Evolutionary conservation across 64 coral and sea anemone genomes (phyloP), one percentile per base, ranked within the genome.

Genomic region (Montipora foliosa): DNA sequence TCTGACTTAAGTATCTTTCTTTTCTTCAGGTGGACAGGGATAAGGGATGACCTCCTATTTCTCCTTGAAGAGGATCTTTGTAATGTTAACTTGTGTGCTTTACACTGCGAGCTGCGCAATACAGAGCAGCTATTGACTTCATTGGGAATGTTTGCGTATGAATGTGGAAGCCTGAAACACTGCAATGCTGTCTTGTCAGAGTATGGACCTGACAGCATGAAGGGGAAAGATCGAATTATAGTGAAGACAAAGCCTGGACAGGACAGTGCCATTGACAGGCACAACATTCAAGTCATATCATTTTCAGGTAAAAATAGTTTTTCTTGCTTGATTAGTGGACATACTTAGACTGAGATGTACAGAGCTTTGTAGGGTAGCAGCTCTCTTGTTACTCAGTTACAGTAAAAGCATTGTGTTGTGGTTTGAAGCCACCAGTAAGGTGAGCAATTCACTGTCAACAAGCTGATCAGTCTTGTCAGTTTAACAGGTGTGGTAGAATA

Each of bases 151-250:
- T 67, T 68, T 51, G 91, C 75, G 4, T 49, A 93, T 93, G 19
- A 78, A 67, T 67, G 72, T 79, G 91, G 76, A 1, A 51, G 75
- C 9, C 76, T 93, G 29, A 51, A 87, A 57, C 44, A 79, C 2
- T 93, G 91, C 47, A 88, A 93, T 78, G 85, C 69, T 9, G 49
- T 66, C 3, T 67, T 93, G 47, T 76, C 91, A 11, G 67, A 93
- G 67, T 87, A 87, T 88, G 83, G 91, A 59, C 84, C 91, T 44
- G 83, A 22, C 87, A 20, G 77, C 13, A 62, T 55, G 58, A 70
- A 50, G 13, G 37, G 60, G 0, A 22, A 22, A 22, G 22, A 22
- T 7, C 29, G 80, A 84, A 72, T 92, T 1, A 22, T 19, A 49
- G 79, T 84, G 72, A 85, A 85, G 72, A 14, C 64, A 25, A 92